phyloP scores from a whole-genome alignment of 2,888 invertebrate species.

The Campoplex nolae region DNA sequence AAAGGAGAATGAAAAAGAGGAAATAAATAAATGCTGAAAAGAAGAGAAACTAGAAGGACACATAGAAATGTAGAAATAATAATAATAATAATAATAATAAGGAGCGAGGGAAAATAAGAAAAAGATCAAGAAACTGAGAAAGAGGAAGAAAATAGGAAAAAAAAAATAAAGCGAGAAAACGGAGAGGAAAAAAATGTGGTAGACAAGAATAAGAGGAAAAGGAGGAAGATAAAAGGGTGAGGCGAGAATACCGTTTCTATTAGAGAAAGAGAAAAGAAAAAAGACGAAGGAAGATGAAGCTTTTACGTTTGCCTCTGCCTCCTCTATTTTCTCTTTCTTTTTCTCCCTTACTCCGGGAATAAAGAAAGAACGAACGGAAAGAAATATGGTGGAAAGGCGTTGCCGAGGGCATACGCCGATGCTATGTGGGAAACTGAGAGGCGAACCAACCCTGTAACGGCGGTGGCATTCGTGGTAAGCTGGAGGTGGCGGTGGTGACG shows the following conservation, averaged over 20 bases:
- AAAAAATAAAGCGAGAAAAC: neutral
- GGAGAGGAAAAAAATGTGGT: too few relatives aligned
- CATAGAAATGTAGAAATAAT: slow-evolving; percentile 46
- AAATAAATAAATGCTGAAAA: slow-evolving; percentile 26
- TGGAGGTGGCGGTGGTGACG: slow-evolving; percentile 19
- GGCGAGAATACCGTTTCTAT: slow-evolving; percentile 61
- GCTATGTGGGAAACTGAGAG: slow-evolving; percentile 39
- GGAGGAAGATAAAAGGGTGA: slow-evolving; percentile 43
- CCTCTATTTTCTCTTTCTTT: too few relatives aligned
- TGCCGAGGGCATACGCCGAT: slow-evolving; percentile 49
- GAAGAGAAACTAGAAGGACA: slow-evolving; percentile 36
- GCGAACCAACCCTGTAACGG: slow-evolving; percentile 55
- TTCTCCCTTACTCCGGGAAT: slow-evolving; percentile 3
- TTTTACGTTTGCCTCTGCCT: slow-evolving; percentile 20
- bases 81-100: slow-evolving; percentile 65
- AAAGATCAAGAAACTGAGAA: slow-evolving; percentile 28
- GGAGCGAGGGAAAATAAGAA: neutral
- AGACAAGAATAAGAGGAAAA: too few relatives aligned
- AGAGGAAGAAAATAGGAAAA: slow-evolving; percentile 30
- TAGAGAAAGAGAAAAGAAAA: slow-evolving; percentile 28
- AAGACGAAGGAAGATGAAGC: neutral
- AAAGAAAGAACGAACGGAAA: slow-evolving; percentile 27
- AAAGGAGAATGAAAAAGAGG: slow-evolving; percentile 13
- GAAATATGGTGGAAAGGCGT: slow-evolving; percentile 65
- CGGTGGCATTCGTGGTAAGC: slow-evolving; percentile 1